A percentile compares a stretch with the other conserved stretches of the same genome.
These are phyloP conservation scores for Pseudotriccus pelzelni DNA, from an alignment of 2,797 vertebrate species.

Conservation along the genomic window DNA sequence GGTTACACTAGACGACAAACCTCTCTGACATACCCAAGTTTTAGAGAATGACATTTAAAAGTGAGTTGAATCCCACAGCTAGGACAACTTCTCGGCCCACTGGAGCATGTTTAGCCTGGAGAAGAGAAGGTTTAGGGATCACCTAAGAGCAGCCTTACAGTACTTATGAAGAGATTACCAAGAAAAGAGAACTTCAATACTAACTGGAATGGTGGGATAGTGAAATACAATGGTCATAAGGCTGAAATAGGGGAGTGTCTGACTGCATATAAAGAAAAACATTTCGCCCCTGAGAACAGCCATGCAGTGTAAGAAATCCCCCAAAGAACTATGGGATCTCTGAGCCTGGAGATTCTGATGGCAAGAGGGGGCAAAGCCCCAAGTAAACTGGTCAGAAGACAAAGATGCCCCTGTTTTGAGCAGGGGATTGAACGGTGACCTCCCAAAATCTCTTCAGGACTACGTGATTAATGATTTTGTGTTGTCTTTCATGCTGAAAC, in stretches of 20 bases:
- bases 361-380: accelerated
- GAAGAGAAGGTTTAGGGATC: neutral
- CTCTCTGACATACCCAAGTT: neutral
- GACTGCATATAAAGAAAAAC: neutral
- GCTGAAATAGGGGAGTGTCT: neutral
- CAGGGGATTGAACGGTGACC: accelerated
- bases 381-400: neutral
- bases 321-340: neutral
- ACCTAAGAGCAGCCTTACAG: neutral
- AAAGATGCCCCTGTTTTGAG: neutral
- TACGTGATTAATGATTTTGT: neutral
- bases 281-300: neutral
- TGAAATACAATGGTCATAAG: neutral
- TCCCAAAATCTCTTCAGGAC: neutral
- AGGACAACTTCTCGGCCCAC: neutral
- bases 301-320: neutral
- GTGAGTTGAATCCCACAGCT: neutral
- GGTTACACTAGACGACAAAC: neutral
- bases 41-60: neutral
- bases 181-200: neutral
- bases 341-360: neutral
- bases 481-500: neutral
- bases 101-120: neutral
- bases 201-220: neutral
- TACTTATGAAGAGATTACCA: neutral